Evolutionary conservation across 2,797 vertebrate genomes (phyloP).

Genomic region (Mionectes olivaceus): DNA sequence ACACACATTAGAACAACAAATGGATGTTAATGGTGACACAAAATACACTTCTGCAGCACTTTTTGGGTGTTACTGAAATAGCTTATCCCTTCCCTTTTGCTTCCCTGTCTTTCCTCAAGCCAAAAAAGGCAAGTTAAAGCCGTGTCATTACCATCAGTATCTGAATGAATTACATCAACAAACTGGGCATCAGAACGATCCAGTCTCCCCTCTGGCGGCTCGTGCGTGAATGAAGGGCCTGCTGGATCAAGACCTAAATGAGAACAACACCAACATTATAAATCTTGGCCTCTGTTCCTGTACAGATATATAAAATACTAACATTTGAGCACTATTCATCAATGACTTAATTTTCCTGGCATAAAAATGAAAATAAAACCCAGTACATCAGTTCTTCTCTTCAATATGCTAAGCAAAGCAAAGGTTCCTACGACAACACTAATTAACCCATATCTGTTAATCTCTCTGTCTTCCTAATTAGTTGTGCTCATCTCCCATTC

Average conservation of each 20-base stretch:
- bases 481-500: not conserved
- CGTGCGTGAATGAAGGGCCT: slow-evolving; percentile 87
- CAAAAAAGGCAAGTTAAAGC: not conserved
- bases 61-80: not conserved
- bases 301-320: not conserved
- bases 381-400: not conserved
- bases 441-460: not conserved
- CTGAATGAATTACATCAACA: slow-evolving; percentile 95
- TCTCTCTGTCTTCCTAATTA: not conserved
- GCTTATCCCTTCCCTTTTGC: not conserved
- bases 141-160: slow-evolving; percentile 85
- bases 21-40: not conserved
- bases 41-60: not conserved
- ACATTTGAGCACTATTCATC: not conserved
- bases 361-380: not conserved
- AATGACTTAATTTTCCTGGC: not conserved
- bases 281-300: not conserved
- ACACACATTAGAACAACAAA: not conserved
- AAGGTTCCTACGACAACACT: not conserved
- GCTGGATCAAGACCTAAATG: slow-evolving; percentile 92
- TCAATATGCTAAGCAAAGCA: not conserved
- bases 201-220: slow-evolving; percentile 79
- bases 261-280: not conserved
- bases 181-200: slow-evolving; percentile 90
- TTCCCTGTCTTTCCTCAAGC: not conserved